Evolutionary conservation across 2,797 vertebrate genomes (phyloP), one percentile per base, ranked within the genome.

Genomic region (Thaleichthys pacificus): DNA sequence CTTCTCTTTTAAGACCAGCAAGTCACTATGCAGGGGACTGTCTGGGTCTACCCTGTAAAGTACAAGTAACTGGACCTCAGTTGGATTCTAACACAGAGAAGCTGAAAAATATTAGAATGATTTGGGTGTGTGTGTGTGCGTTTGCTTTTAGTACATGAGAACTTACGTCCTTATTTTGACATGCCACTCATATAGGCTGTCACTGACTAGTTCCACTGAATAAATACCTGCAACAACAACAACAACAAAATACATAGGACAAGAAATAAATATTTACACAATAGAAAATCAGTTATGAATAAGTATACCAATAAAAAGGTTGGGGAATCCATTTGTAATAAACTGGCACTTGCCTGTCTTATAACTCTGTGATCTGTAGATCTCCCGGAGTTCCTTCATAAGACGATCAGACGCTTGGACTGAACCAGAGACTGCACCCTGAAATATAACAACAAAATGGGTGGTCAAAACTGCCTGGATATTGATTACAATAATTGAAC

Each of bases 331-430:
- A 24, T 5, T 61, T 26, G 60, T 26, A 28, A 26, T 2, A 14
- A 35, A n/a, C n/a, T 11, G 32, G 57, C 42, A 85, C 89, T 84
- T 90, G 97, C 97, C 97, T 87, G 97, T 95, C 92, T 99, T 99
- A 86, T 97, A 99, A 92, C 97, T 99, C 91, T 98, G 96, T 82
- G 98, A 99, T 89, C 96, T 93, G 92, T 99, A 99, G 90, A 99
- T 98, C 91, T 99, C 98, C 91, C 97, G 91, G 82, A 99, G 96
- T 90, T 99, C 98, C 94, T 99, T 99, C 97, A 99, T 99, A 79
- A 99, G 95, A 79, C 98, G 95, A 87, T 99, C 98, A 68, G 98
- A 98, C 68, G 98, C 98, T 89, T 99, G 98, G 71, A 99, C 97
- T 11, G 97, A 99, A 76, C 98, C 97, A 78, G 97, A 99, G 75